phyloP scores from a whole-genome alignment of 2,797 vertebrate genomes.

The Leptodactylus fallax region DNA sequence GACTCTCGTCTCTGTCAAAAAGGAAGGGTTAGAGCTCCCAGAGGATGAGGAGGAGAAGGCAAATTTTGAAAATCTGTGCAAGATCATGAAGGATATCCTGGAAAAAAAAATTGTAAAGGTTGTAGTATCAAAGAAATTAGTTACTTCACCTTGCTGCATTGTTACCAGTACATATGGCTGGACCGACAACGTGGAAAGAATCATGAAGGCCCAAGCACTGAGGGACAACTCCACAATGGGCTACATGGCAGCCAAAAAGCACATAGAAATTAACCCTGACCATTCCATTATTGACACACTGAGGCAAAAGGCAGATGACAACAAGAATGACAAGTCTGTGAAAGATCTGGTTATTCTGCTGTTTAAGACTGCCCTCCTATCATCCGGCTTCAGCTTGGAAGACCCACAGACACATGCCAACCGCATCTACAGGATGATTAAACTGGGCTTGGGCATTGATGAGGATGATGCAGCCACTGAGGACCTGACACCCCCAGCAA shows the following conservation, averaged over 20 bases:
- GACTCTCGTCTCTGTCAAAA: constrained; percentile 92
- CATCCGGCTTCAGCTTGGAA: constrained; percentile 93
- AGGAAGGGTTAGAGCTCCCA: constrained; percentile 93
- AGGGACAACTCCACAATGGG: constrained; percentile 97
- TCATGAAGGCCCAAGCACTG: constrained; percentile 96
- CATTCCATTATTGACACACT: constrained; percentile 94
- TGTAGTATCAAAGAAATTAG: constrained; percentile 90
- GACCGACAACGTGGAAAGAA: constrained; percentile 97
- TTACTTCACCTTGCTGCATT: constrained; percentile 93
- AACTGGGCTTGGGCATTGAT: constrained; percentile 94
- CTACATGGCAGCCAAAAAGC: constrained; percentile 98
- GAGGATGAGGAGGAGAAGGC: constrained; percentile 94
- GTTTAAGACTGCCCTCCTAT: constrained; percentile 90
- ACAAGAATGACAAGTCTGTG: constrained; percentile 97
- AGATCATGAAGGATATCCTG: constrained; percentile 95
- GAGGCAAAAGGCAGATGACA: constrained; percentile 91
- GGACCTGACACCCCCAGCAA: constrained; percentile 77
- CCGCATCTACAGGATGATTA: constrained; percentile 97
- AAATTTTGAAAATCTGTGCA: constrained; percentile 91
- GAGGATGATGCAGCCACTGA: constrained; percentile 89
- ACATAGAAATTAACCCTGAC: constrained; percentile 91
- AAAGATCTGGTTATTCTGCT: constrained; percentile 95
- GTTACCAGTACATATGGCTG: constrained; percentile 95
- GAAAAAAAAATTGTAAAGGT: constrained; percentile 98
- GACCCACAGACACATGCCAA: constrained; percentile 96